Conservation (phyloP, 1,140 invertebrate species). For the Stenopsyche tienmushanensis region DNA sequence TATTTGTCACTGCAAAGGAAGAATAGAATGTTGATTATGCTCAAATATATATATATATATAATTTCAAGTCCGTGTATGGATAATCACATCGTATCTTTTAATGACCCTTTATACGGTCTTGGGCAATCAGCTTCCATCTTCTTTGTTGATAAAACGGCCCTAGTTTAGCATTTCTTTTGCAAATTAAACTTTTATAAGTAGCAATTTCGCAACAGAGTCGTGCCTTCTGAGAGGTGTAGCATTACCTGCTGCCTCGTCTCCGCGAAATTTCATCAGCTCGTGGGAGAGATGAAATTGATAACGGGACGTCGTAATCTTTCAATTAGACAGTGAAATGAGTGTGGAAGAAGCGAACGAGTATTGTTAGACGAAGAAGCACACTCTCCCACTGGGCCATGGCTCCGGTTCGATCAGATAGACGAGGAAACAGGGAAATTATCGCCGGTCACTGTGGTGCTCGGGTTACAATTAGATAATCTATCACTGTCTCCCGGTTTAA, state of each 20-base stretch:
- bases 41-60: too few species aligned
- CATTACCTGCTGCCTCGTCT: conserved; percentile 1
- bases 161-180: neutral
- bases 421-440: neutral
- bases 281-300: conserved; percentile 39
- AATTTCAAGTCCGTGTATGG: too few species aligned
- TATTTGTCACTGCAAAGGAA: too few species aligned
- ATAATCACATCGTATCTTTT: too few species aligned
- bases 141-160: neutral
- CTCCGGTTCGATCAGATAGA: neutral
- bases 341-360: conserved; percentile 1
- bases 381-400: too few species aligned
- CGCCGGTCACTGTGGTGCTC: neutral
- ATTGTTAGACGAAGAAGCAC: neutral
- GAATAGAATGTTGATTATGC: too few species aligned
- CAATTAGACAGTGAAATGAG: conserved; percentile 32
- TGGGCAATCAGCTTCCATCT: too few species aligned
- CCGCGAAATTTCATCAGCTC: conserved; percentile 20
- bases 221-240: neutral
- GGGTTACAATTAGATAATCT: neutral
- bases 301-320: conserved; percentile 32
- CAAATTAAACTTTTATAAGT: conserved; percentile 2
- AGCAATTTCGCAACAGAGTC: conserved; percentile 6
- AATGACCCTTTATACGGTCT: too few species aligned
- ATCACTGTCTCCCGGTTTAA: neutral